Conservation (phyloP, 1,140 invertebrate species). For the Apis dorsata region DNA sequence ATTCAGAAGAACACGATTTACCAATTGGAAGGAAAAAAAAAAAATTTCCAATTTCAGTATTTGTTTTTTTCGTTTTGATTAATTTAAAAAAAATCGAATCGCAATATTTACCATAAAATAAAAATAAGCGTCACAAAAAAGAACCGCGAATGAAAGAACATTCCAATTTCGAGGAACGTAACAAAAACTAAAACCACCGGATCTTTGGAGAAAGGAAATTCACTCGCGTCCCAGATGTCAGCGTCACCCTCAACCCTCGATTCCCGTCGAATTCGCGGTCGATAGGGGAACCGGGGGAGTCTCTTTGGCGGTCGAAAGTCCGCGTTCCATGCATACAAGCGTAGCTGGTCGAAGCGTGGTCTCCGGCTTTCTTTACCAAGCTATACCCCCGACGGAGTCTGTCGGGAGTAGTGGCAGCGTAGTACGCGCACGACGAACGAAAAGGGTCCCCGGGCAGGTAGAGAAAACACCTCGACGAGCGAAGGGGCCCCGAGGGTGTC, state of each 20-base stretch:
- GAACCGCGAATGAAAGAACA: too few relatives aligned
- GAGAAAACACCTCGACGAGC: constrained; percentile 56
- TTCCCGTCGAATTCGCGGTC: constrained; percentile 30
- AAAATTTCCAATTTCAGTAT: too few relatives aligned
- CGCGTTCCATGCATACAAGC: constrained; percentile 28
- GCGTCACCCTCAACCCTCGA: constrained; percentile 29
- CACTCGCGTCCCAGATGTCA: constrained; percentile 35
- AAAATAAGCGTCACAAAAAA: background rate
- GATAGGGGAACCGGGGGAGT: constrained; percentile 19
- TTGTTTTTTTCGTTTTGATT: fast-evolving
- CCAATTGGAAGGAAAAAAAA: too few relatives aligned
- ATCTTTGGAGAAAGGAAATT: background rate
- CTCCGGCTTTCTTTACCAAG: constrained; percentile 25
- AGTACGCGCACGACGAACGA: constrained; percentile 55
- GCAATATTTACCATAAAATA: background rate
- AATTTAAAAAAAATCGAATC: background rate
- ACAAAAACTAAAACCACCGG: too few relatives aligned
- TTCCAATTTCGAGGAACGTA: background rate
- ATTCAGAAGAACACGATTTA: background rate
- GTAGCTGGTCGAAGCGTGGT: constrained; percentile 13
- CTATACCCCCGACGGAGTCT: constrained; percentile 52
- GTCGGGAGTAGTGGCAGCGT: constrained; percentile 41
- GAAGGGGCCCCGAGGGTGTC: constrained; percentile 56
- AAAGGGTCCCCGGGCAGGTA: constrained; percentile 55
- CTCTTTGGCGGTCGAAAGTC: background rate